phyloP scores from a whole-genome alignment of 2,888 invertebrate species.

The Parnassius glacialis region DNA sequence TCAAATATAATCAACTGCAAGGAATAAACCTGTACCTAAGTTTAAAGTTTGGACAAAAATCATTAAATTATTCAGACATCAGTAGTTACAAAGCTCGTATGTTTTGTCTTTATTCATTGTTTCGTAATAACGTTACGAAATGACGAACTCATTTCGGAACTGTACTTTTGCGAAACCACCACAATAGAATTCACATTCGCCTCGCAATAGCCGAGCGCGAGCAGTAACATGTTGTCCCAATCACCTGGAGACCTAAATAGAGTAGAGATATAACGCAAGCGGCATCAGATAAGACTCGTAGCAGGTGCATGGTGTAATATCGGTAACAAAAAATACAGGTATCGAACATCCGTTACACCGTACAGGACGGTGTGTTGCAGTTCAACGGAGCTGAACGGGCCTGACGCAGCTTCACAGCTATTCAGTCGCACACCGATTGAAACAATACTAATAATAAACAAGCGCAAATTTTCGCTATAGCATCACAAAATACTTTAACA shows the following conservation, averaged over 20 bases:
- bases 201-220: conserved; percentile 46
- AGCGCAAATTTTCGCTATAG: conserved; percentile 44
- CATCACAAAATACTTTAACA: conserved; percentile 41
- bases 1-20: no score
- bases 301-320: conserved; percentile 37
- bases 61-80: no score
- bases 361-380: conserved; percentile 69
- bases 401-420: conserved; percentile 41
- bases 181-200: conserved; percentile 58
- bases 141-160: conserved; percentile 11
- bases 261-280: conserved; percentile 23
- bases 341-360: conserved; percentile 64
- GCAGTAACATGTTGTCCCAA: conserved; percentile 38
- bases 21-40: no score
- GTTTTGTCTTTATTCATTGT: conserved; percentile 12
- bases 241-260: conserved; percentile 48
- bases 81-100: background rate
- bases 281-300: conserved; percentile 34
- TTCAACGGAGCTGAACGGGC: conserved; percentile 75
- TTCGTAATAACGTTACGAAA: conserved; percentile 18
- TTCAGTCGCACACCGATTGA: conserved; percentile 40
- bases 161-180: conserved; percentile 21
- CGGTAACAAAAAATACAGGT: conserved; percentile 44
- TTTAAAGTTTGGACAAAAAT: no score
- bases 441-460: conserved; percentile 31